Conservation (phyloP, 2,797 vertebrate genomes). For the Brotula barbata region DNA sequence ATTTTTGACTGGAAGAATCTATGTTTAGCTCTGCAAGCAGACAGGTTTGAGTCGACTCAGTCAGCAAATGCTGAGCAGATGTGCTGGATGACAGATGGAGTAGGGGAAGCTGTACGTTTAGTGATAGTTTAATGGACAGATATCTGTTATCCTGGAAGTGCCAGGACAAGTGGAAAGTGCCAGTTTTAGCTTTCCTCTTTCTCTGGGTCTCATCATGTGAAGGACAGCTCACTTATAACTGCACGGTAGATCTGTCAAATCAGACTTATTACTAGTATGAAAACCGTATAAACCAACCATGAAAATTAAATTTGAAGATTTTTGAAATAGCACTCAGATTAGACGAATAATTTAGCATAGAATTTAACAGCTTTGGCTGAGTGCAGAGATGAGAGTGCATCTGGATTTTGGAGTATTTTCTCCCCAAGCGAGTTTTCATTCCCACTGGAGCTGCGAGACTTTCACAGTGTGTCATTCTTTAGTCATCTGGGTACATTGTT, state of each 20-base stretch:
- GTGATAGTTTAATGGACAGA: conserved; percentile 35
- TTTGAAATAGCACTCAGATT: too few species aligned
- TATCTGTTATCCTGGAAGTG: conserved; percentile 47
- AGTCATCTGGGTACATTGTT: conserved; percentile 58
- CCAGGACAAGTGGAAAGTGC: conserved; percentile 31
- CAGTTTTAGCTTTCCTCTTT: conserved; percentile 10
- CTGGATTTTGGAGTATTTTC: conserved; percentile 32
- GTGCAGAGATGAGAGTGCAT: conserved; percentile 12
- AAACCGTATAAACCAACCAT: too few species aligned
- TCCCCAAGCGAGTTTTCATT: not conserved
- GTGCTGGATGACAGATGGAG: conserved; percentile 11
- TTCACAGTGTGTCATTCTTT: conserved; percentile 58
- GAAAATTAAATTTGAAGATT: too few species aligned
- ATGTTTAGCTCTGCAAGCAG: conserved; percentile 56
- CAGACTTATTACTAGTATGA: too few species aligned
- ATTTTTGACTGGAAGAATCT: conserved; percentile 56
- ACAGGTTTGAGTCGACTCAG: conserved; percentile 26
- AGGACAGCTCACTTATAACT: not conserved
- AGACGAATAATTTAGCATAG: too few species aligned
- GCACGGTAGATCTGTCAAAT: not conserved
- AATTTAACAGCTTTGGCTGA: not conserved
- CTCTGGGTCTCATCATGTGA: conserved; percentile 18
- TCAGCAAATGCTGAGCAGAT: conserved; percentile 42
- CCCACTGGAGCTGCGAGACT: conserved; percentile 27
- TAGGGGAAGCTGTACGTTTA: conserved; percentile 16